phyloP scores from a whole-genome alignment of 2,113 vertebrate genomes.

The Peromyscus maniculatus region DNA sequence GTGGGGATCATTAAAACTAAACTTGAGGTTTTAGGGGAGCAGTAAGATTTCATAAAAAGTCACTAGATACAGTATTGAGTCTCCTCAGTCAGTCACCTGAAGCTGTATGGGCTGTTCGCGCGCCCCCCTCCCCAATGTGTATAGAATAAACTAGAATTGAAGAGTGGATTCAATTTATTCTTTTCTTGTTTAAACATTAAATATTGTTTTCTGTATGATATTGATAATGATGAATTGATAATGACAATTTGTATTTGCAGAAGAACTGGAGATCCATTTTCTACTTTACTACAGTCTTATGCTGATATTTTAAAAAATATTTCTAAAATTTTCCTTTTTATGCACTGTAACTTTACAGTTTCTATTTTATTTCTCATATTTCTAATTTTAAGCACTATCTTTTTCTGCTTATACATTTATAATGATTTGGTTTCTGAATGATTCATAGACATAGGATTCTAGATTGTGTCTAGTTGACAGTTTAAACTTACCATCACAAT shows the following conservation, averaged over 20 bases:
- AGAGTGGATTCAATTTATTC: conserved; percentile 19
- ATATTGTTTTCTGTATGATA: background rate
- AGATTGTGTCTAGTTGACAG: background rate
- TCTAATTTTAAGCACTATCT: conserved; percentile 57
- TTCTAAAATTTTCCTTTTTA: conserved; percentile 29
- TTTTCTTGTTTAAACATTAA: conserved; percentile 54
- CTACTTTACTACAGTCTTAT: conserved; percentile 23
- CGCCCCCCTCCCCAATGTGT: background rate
- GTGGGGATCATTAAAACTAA: background rate
- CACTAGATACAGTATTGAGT: background rate
- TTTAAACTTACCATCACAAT: background rate
- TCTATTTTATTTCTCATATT: conserved; percentile 51
- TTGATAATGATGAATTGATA: background rate
- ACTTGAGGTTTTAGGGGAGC: background rate
- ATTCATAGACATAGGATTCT: conserved; percentile 9
- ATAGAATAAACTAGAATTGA: conserved; percentile 27
- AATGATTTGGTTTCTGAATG: conserved; percentile 57
- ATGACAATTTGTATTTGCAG: background rate
- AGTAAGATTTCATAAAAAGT: background rate
- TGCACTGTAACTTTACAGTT: conserved; percentile 53
- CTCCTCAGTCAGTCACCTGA: background rate
- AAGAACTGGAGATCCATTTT: conserved; percentile 17
- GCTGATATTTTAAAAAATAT: conserved; percentile 37
- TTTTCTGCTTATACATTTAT: conserved; percentile 53
- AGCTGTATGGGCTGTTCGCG: background rate